Conservation (phyloP, 2,888 invertebrate species). For the Caenorhabditis macrosperma region DNA sequence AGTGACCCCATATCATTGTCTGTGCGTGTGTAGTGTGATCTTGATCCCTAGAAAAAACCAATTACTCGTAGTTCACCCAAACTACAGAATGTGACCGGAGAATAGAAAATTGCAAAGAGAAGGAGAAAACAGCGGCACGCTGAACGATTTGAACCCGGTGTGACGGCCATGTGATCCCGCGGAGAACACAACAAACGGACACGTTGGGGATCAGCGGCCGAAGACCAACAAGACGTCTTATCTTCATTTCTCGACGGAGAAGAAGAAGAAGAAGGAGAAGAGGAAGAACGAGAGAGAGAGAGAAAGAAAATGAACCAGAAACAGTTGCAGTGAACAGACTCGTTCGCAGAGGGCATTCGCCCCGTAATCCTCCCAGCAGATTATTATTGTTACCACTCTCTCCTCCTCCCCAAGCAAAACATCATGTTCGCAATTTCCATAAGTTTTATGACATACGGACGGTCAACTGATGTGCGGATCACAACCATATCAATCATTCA, state of each 20-base stretch:
- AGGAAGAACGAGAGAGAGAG: neutral
- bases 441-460: neutral
- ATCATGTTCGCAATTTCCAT: conserved; percentile 13
- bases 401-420: too few relatives aligned
- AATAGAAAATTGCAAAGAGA: neutral
- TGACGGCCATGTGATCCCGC: conserved; percentile 41
- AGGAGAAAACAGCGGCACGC: neutral
- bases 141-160: conserved; percentile 48
- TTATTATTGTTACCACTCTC: neutral
- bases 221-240: neutral
- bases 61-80: conserved; percentile 30
- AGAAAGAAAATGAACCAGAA: neutral
- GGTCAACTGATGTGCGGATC: conserved; percentile 7
- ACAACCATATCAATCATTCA: neutral
- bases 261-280: neutral
- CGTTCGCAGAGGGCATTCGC: neutral
- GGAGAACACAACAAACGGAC: conserved; percentile 7
- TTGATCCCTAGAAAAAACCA: conserved; percentile 5
- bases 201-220: conserved; percentile 13
- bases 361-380: conserved; percentile 1
- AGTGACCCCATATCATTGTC: conserved; percentile 19
- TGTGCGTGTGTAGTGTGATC: neutral
- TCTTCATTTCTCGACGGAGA: neutral
- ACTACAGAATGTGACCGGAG: conserved; percentile 19
- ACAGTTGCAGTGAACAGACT: neutral